phyloP scores from a whole-genome alignment of 2,797 vertebrate species.

The Chromis chromis region DNA sequence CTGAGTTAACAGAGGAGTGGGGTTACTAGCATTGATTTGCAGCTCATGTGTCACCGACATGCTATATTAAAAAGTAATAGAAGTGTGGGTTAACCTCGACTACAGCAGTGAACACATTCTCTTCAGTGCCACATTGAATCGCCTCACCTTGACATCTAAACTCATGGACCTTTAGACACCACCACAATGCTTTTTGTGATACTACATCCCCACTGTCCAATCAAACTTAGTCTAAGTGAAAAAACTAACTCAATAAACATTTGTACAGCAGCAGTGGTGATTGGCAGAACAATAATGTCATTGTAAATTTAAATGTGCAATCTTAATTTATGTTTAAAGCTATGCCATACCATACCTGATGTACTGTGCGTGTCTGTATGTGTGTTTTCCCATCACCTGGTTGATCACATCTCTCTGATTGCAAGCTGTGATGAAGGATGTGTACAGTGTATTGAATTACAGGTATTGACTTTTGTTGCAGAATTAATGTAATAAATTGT shows the following conservation, averaged over 20 bases:
- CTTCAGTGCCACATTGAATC: neutral
- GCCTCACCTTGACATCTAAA: neutral
- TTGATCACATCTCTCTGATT: constrained; percentile 26
- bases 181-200: neutral
- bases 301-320: constrained; percentile 36
- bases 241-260: neutral
- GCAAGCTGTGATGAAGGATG: constrained; percentile 15
- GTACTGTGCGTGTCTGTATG: neutral
- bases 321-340: constrained; percentile 29
- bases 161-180: constrained; percentile 7
- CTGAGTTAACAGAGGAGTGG: neutral
- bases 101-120: neutral
- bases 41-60: neutral
- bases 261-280: constrained; percentile 17
- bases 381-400: constrained; percentile 2
- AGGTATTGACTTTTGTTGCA: constrained; percentile 25
- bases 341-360: constrained; percentile 20
- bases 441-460: constrained; percentile 26
- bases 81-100: neutral
- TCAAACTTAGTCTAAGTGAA: constrained; percentile 8
- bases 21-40: neutral
- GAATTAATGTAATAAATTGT: constrained; percentile 37
- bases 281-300: constrained; percentile 24
- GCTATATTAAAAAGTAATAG: neutral
- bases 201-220: constrained; percentile 4